phyloP scores from a whole-genome alignment of 2,113 vertebrate species.

The Egretta garzetta region DNA sequence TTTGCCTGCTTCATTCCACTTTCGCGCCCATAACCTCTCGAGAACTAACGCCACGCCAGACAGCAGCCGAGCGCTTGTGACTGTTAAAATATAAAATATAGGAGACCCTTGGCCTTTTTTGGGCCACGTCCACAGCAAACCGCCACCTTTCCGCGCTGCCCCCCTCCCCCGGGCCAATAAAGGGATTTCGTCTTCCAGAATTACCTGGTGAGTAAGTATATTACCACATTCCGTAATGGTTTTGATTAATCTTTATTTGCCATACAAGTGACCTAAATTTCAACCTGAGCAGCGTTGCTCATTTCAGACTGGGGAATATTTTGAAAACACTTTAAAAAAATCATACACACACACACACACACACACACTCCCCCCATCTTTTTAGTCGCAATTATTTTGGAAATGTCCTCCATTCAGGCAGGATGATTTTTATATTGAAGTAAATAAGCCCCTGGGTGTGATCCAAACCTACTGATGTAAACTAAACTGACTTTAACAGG shows the following conservation, averaged over 20 bases:
- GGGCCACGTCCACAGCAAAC: accelerated
- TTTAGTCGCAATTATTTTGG: neutral
- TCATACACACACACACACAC: too few species aligned
- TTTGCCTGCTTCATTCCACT: neutral
- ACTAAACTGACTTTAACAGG: constrained; percentile 8
- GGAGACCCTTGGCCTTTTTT: accelerated
- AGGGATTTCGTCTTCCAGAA: neutral
- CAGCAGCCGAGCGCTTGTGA: neutral
- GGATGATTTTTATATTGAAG: neutral
- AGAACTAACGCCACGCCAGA: neutral
- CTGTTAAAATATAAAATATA: accelerated
- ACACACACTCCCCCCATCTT: neutral
- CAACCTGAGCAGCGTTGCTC: neutral
- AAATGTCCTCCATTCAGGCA: neutral
- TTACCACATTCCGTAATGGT: neutral
- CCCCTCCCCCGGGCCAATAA: too few species aligned
- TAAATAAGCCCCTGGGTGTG: neutral
- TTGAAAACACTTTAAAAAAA: neutral
- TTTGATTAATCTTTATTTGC: constrained; percentile 1
- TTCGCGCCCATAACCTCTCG: accelerated
- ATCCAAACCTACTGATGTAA: neutral
- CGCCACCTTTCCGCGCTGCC: accelerated
- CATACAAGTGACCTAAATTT: neutral
- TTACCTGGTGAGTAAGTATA: neutral
- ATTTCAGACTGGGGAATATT: neutral